Evolutionary conservation across 2,888 invertebrate species (phyloP).

Genomic region (Creontiades dilutus): DNA sequence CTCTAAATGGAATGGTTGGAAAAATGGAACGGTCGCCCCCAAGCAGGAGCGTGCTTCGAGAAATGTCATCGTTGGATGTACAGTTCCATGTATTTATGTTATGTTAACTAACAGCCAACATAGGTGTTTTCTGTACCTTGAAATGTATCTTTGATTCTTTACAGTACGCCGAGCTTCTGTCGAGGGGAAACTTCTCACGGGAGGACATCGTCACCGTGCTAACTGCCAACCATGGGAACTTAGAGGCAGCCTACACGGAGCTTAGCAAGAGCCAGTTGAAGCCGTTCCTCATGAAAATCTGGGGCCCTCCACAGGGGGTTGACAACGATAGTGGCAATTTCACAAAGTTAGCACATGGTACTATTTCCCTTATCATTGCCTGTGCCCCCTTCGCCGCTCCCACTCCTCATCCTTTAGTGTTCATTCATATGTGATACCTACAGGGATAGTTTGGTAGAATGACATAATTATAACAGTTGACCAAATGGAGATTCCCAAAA

Average conservation of each 20-base stretch:
- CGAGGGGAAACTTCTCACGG: conserved; percentile 85
- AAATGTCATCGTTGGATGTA: too few relatives aligned
- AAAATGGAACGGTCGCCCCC: too few relatives aligned
- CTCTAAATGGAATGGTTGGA: too few relatives aligned
- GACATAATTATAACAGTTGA: too few relatives aligned
- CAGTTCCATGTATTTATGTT: too few relatives aligned
- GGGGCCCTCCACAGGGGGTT: conserved; percentile 87
- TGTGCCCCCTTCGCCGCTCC: background rate
- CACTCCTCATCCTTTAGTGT: background rate
- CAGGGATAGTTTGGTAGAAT: too few relatives aligned
- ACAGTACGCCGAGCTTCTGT: conserved; percentile 83
- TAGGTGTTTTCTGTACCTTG: too few relatives aligned
- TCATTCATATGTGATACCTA: background rate
- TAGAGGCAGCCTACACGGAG: conserved; percentile 85
- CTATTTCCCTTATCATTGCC: conserved; percentile 65
- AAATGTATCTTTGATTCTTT: background rate
- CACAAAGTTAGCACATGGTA: conserved; percentile 75
- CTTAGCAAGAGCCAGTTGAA: conserved; percentile 87
- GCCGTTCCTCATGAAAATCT: conserved; percentile 89
- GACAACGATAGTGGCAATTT: conserved; percentile 83
- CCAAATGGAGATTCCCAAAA: too few relatives aligned
- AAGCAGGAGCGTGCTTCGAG: too few relatives aligned
- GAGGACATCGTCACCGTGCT: conserved; percentile 87
- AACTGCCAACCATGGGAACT: conserved; percentile 85
- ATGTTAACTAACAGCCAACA: too few relatives aligned